Base-by-base conservation (phyloP, 2,888 invertebrate species). In the Lithophane semibrunnea region DNA sequence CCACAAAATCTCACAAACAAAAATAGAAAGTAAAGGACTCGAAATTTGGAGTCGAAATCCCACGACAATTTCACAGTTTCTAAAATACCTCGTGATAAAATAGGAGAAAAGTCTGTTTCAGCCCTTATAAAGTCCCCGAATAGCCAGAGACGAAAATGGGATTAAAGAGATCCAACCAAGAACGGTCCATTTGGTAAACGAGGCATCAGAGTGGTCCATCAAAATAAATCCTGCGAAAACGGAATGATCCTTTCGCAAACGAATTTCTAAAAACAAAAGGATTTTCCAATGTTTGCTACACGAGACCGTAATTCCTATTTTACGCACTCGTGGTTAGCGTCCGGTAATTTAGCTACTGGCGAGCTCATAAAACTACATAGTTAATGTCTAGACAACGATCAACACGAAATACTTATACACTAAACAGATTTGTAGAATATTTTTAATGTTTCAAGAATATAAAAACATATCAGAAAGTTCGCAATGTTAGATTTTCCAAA, bases 321-420 rank as follows among this genome's bases (percentile, higher is more conserved):
- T 84, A 90, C 83, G 80, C 67, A 84, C 71, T 87, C 66, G 80
- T 83, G 74, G 86, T 88, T 83, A 80, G 75, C 80, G 80, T 83
- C 79, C 84, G 77, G 78, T 83, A 88, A 79, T 89, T 84, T 81
- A 84, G 66, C 77, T 77, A 75, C 79, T 65, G 79, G 58, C 77
- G 67, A 82, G 77, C 78, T 78, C 80, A 84, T 86, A 86, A 88
- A 90, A 86, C 83, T 86, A 81, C 83, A 78, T 68, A 82, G 86
- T 88, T 86, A 85, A 87, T 68, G 86, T 86, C 86, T 65, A 83
- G 71, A 75, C 70, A 78, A 77, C 77, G 71, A 86, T 85, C 77
- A 82, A 86, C 83, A 83, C 64, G 29, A 67, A 67, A 68, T 84
- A 72, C 75, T 78, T 67, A 54, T 82, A 89, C 86, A 89, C 75